Conservation (phyloP, 2,888 invertebrate species). For the Leucozona laternaria region DNA sequence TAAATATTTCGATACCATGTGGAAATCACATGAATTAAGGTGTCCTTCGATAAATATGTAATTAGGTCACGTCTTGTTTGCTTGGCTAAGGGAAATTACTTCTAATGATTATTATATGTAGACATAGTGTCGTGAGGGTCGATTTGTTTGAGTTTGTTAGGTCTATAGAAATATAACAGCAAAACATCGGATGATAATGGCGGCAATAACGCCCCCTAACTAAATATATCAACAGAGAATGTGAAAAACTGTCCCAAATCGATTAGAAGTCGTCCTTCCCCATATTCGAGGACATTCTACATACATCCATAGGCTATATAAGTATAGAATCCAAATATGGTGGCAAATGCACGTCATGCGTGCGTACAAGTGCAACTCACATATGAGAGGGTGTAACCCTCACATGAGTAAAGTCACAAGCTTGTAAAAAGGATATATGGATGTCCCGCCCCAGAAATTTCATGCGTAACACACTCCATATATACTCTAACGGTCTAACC, state of each 20-base stretch:
- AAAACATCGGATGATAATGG: slow-evolving; percentile 52
- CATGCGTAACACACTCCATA: slow-evolving; percentile 51
- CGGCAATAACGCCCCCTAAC: slow-evolving; percentile 58
- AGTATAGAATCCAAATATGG: slow-evolving; percentile 47
- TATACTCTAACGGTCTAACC: background rate
- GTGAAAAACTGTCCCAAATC: slow-evolving; percentile 60
- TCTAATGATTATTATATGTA: slow-evolving; percentile 70
- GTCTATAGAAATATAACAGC: slow-evolving; percentile 15
- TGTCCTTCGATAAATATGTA: slow-evolving; percentile 60
- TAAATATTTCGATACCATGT: slow-evolving; percentile 31
- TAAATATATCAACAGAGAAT: slow-evolving; percentile 32
- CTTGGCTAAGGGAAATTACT: slow-evolving; percentile 50
- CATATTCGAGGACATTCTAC: slow-evolving; percentile 52
- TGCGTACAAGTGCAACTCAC: slow-evolving; percentile 67
- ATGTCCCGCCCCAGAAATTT: slow-evolving; percentile 65
- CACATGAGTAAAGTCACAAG: slow-evolving; percentile 39
- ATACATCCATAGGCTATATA: background rate
- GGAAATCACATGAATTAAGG: slow-evolving; percentile 49
- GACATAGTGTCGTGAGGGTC: slow-evolving; percentile 16
- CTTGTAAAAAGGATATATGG: background rate
- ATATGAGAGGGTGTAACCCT: slow-evolving; percentile 30
- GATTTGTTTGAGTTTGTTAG: slow-evolving; percentile 5
- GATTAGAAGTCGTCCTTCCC: slow-evolving; percentile 63
- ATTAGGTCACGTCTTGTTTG: slow-evolving; percentile 60
- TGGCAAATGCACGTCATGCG: slow-evolving; percentile 53